Evolutionary conservation across 92 coral and sea anemone species (phyloP).

Genomic region (Porites cylindrica): DNA sequence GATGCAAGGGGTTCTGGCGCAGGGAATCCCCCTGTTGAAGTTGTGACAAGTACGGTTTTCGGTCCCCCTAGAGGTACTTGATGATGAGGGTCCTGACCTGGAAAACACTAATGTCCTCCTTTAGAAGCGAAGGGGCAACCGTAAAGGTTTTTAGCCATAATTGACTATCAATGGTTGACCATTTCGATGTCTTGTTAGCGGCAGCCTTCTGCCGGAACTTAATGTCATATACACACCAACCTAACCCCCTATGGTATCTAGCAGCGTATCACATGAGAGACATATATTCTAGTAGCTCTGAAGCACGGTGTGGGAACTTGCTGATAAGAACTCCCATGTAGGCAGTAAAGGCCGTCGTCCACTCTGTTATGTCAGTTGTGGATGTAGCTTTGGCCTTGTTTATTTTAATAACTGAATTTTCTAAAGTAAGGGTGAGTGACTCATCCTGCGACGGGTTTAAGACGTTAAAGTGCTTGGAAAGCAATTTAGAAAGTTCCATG

Average conservation of each 20-base stretch:
- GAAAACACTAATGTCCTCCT: constrained; percentile 32
- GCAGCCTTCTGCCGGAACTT: constrained; percentile 50
- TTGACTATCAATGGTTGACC: not conserved
- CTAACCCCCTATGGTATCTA: not conserved
- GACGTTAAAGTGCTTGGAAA: constrained; percentile 47
- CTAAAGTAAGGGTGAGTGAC: too few relatives aligned
- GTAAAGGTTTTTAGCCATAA: not conserved
- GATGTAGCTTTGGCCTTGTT: constrained; percentile 27
- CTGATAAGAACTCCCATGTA: constrained; percentile 45
- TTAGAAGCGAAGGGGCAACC: constrained; percentile 13
- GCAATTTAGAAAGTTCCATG: constrained; percentile 25
- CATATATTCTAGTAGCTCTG: constrained; percentile 53
- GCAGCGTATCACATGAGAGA: constrained; percentile 49
- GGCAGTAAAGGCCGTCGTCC: constrained; percentile 50
- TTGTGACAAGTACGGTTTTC: constrained; percentile 42
- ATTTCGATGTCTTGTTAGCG: constrained; percentile 4
- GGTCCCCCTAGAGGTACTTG: constrained; percentile 16
- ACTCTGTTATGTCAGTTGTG: constrained; percentile 40
- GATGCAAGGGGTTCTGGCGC: constrained; percentile 41
- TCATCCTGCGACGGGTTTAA: constrained; percentile 3
- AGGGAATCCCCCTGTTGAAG: constrained; percentile 42
- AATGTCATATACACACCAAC: too few relatives aligned
- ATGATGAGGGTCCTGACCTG: constrained; percentile 47
- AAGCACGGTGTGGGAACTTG: constrained; percentile 42
- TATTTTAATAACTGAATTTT: constrained; percentile 32